Conservation (phyloP, 2,888 invertebrate species). For the Leptopilina drosophilae region DNA sequence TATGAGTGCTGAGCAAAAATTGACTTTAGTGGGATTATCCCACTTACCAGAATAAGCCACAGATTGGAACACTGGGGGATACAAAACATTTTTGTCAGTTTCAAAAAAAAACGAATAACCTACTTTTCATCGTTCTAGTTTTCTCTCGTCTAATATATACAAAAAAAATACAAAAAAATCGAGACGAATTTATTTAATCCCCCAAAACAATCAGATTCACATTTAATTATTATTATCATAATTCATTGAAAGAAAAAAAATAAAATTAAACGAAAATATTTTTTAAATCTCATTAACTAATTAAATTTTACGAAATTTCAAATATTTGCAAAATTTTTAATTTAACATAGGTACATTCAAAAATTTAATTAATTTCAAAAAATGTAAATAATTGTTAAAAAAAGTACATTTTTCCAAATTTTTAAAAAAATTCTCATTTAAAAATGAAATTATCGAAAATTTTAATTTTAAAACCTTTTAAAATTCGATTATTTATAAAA, state of each 20-base stretch:
- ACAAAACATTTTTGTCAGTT: conserved; percentile 77
- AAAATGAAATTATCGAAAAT: background rate
- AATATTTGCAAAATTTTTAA: too few relatives aligned
- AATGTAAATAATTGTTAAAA: too few relatives aligned
- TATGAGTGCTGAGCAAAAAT: conserved; percentile 70
- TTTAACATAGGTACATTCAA: background rate
- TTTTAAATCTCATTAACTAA: too few relatives aligned
- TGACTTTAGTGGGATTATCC: conserved; percentile 78
- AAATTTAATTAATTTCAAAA: too few relatives aligned
- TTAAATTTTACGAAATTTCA: too few relatives aligned
- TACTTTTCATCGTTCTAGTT: background rate
- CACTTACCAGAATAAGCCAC: conserved; percentile 97
- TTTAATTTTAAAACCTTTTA: background rate
- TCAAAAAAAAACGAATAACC: conserved; percentile 53
- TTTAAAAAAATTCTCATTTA: background rate
- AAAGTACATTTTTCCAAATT: too few relatives aligned
- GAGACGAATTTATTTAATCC: background rate
- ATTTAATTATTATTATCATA: background rate
- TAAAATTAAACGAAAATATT: too few relatives aligned
- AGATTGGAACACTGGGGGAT: conserved; percentile 93
- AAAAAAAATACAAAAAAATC: background rate
- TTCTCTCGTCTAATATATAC: conserved; percentile 18
- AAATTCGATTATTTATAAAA: background rate
- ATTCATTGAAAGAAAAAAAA: too few relatives aligned
- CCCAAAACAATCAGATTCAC: background rate